A percentile compares a stretch with the other conserved stretches of the same genome.
These are phyloP conservation scores for Linnaemya tessellans DNA, from an alignment of 2,888 invertebrate genomes.

Conservation along the genomic window DNA sequence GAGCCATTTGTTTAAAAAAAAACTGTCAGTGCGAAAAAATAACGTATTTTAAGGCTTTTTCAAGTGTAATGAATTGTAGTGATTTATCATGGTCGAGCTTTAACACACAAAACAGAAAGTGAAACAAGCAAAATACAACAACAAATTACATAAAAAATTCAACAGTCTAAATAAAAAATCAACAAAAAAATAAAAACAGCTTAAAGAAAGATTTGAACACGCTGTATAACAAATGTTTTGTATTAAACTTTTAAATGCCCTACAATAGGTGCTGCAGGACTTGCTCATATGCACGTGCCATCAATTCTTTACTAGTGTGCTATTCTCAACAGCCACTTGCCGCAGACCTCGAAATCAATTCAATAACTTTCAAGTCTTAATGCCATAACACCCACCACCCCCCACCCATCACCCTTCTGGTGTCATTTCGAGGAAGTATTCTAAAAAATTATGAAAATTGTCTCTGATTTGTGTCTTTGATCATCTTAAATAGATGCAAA, in stretches of 20 bases:
- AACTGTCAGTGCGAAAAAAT: conserved; percentile 24
- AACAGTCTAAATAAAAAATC: conserved; percentile 36
- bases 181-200: conserved; percentile 19
- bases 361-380: not conserved
- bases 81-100: conserved; percentile 66
- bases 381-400: no score
- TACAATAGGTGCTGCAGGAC: not conserved
- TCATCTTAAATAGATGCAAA: conserved; percentile 61
- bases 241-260: conserved; percentile 39
- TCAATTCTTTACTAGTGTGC: not conserved
- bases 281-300: no score
- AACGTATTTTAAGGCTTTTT: conserved; percentile 61
- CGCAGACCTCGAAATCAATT: conserved; percentile 1
- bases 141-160: conserved; percentile 45
- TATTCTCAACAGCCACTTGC: not conserved
- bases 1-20: not conserved
- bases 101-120: conserved; percentile 52
- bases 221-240: conserved; percentile 29
- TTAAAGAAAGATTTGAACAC: conserved; percentile 27
- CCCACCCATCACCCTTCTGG: not conserved
- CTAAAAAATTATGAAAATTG: not conserved
- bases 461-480: conserved; percentile 53
- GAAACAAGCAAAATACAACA: conserved; percentile 41
- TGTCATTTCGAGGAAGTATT: not conserved
- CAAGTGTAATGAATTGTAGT: conserved; percentile 66